Base-by-base conservation (phyloP, 2,888 invertebrate genomes). In the Caradrina kadenii region DNA sequence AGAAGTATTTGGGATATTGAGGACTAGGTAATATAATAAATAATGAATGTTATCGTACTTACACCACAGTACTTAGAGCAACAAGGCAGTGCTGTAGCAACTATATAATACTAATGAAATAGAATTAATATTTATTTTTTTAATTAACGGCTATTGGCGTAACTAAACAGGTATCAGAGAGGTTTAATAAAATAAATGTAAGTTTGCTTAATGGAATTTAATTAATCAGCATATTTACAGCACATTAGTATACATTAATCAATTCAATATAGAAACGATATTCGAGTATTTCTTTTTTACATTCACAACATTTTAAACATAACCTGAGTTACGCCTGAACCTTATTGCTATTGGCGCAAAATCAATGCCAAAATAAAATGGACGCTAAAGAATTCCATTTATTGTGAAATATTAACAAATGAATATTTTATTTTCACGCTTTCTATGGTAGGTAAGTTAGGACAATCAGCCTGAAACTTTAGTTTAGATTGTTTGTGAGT, bases 71-170 rank as follows among this genome's bases (percentile, higher is more conserved):
- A 83, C 84, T 83, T 83, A 83, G 70, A 58, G 17, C 10, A 70
- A 81, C 26, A 72, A 76, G 84, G 83, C 80, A 84, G 80, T 77
- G 78, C 50, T 63, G 45, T 67, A 83, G 60, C 55, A 53, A 58
- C 53, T 63, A 70, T 52, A 3, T 63, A 70, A 50, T 66, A 72
- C 55, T 45, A 45, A 45, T 17, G 60, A 56, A 69, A 67, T 66
- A 82, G 60, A 58, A 65, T 49, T 82, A 69, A 35, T 76, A 67
- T 80, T 61, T 74, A 76, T 83, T 75, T 73, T 67, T 74, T 71
- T 35, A 48, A 71, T 63, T 66, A 65, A 56, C 64, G 45, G 39
- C 22, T 52, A 49, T 54, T 26, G 81, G 70, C 79, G 81, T 79
- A 74, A 81, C 72, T 79, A 56, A 62, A 35, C 21, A 60, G 48